Percentiles rank a stretch among this genome's conserved stretches.
Evolutionary conservation across 2,888 invertebrate genomes (phyloP).

Genomic region (Aproaerema taeniolella): DNA sequence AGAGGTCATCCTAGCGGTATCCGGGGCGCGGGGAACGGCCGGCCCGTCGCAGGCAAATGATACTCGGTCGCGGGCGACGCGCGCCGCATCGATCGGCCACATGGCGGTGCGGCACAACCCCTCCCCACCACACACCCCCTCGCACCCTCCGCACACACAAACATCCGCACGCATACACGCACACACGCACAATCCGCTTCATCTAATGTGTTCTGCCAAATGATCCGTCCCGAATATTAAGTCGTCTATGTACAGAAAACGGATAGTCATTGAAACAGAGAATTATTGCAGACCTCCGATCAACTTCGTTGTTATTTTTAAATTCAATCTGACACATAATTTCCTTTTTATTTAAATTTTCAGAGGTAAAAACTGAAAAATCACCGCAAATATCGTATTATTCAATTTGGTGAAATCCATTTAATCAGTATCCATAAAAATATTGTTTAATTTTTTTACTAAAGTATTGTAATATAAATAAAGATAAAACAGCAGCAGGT

Average conservation of each 20-base stretch:
- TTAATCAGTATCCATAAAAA: no score
- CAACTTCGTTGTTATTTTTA: no score
- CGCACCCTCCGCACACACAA: slow-evolving; percentile 21
- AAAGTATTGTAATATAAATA: no score
- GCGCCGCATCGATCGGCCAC: slow-evolving; percentile 67
- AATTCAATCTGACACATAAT: background rate
- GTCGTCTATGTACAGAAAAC: slow-evolving; percentile 32
- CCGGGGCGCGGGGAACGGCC: slow-evolving; percentile 11
- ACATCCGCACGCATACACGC: slow-evolving; percentile 21
- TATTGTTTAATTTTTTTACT: no score
- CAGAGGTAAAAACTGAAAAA: no score
- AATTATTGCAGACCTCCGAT: slow-evolving; percentile 14
- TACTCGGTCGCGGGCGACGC: slow-evolving; percentile 54
- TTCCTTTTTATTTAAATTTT: no score
- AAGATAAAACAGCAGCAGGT: slow-evolving; percentile 32
- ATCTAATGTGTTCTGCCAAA: slow-evolving; percentile 71
- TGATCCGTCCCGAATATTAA: slow-evolving; percentile 63
- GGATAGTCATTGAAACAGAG: slow-evolving; percentile 33
- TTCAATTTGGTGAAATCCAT: no score
- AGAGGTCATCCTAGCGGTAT: slow-evolving; percentile 32
- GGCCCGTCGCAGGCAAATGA: slow-evolving; percentile 68
- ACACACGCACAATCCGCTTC: slow-evolving; percentile 24
- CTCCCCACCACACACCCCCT: slow-evolving; percentile 48
- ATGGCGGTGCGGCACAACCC: slow-evolving; percentile 35
- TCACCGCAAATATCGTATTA: no score